These are phyloP conservation scores for Parnassius glacialis DNA, from an alignment of 2,888 invertebrate species.

Conservation along the genomic window DNA sequence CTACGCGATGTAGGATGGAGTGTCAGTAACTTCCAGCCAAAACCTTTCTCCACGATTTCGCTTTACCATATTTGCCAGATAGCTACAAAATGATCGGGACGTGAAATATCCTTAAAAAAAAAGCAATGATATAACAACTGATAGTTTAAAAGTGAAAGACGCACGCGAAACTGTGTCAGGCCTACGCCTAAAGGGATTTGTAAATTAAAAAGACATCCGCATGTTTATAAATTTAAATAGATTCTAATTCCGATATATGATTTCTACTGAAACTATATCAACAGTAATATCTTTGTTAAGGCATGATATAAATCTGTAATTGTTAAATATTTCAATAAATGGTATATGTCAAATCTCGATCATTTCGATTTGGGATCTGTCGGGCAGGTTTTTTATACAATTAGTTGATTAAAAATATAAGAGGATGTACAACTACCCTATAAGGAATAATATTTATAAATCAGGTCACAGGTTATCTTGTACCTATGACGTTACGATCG, in stretches of 20 bases:
- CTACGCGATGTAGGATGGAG: neutral
- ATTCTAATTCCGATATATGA: neutral
- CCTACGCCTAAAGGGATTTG: no score
- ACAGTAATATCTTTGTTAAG: neutral
- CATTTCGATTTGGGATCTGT: slow-evolving; percentile 14
- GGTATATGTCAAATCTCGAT: slow-evolving; percentile 17
- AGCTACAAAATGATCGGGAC: slow-evolving; percentile 17
- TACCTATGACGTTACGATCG: no score
- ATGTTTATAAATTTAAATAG: no score
- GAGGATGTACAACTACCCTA: no score
- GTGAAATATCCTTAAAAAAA: slow-evolving; percentile 16
- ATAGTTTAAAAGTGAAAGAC: no score
- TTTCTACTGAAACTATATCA: slow-evolving; percentile 8
- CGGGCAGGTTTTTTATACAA: slow-evolving; percentile 8
- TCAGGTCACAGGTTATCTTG: no score
- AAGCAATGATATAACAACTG: neutral
- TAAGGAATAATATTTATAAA: no score
- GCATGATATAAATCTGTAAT: slow-evolving; percentile 15
- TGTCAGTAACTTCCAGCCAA: neutral
- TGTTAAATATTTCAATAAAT: slow-evolving; percentile 18
- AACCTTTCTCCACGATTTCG: neutral
- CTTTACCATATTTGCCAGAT: neutral
- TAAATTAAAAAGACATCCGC: no score
- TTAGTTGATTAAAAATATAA: no score
- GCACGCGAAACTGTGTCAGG: no score